Evolutionary conservation across 2,888 invertebrate species (phyloP).

Genomic region (Tachina grossa): DNA sequence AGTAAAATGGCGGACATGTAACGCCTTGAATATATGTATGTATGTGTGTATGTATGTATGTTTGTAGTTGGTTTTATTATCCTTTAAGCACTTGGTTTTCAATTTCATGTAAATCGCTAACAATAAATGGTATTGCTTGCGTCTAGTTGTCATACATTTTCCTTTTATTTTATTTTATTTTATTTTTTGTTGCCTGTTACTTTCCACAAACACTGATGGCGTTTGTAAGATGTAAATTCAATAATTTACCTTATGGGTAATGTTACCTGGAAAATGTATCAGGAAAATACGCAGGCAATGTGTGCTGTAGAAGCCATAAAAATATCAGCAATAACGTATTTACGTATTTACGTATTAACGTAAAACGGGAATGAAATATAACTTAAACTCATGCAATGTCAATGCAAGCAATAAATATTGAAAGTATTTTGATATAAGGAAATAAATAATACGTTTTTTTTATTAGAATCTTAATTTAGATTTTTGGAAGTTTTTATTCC

Average conservation of each 20-base stretch:
- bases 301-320: neutral
- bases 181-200: neutral
- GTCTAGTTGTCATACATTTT: conserved; percentile 15
- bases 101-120: conserved; percentile 52
- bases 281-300: conserved; percentile 8
- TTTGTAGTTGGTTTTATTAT: conserved; percentile 23
- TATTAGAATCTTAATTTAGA: neutral
- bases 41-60: no score
- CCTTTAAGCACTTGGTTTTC: conserved; percentile 10
- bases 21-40: neutral
- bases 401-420: conserved; percentile 24
- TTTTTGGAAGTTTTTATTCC: neutral
- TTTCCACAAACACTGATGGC: conserved; percentile 40
- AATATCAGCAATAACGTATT: neutral
- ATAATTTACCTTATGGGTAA: conserved; percentile 52
- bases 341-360: no score
- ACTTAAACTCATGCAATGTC: neutral
- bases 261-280: conserved; percentile 18
- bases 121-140: conserved; percentile 48
- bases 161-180: neutral
- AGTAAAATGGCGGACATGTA: neutral
- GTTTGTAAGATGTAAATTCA: conserved; percentile 57
- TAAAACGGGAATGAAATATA: conserved; percentile 6
- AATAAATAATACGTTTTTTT: neutral
- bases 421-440: neutral